phyloP scores from a whole-genome alignment of 2,797 vertebrate genomes.

The Zalophus californianus region DNA sequence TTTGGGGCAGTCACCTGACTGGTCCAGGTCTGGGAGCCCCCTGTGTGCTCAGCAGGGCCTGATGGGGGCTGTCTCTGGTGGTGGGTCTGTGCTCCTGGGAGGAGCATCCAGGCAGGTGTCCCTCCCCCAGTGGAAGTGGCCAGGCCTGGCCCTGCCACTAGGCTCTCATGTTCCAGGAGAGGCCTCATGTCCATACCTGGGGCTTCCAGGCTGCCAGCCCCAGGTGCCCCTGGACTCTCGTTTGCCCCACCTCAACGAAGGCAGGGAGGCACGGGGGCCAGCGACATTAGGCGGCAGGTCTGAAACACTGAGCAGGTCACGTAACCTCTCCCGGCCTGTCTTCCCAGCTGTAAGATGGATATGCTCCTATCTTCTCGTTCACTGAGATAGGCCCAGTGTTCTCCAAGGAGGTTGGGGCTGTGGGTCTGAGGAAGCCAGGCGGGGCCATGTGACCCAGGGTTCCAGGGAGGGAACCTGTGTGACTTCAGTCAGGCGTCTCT shows the following conservation, averaged over 20 bases:
- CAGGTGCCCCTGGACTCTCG: background rate
- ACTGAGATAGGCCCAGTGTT: rapidly evolving
- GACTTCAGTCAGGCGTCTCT: background rate
- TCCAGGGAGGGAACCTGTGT: background rate
- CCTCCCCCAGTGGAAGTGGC: background rate
- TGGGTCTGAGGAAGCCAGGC: background rate
- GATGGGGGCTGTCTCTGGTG: background rate
- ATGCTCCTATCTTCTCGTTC: too few species aligned
- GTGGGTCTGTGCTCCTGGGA: background rate
- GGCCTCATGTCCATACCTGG: background rate
- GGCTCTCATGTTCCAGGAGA: background rate
- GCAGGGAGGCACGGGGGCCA: background rate
- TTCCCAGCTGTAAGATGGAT: background rate
- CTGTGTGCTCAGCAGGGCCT: rapidly evolving
- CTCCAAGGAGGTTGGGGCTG: background rate
- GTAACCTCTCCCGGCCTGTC: background rate
- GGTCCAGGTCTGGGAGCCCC: background rate
- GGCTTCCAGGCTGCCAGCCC: rapidly evolving
- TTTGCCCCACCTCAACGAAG: background rate
- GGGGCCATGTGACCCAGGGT: background rate
- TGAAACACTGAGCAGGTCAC: background rate
- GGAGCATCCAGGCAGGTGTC: too few species aligned
- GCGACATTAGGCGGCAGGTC: background rate
- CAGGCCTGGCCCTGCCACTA: background rate
- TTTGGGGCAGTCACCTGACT: background rate